Percentiles rank a stretch among this genome's conserved stretches.
Evolutionary conservation across 1,140 invertebrate genomes (phyloP).

Genomic region (Archegozetes longisetosus): DNA sequence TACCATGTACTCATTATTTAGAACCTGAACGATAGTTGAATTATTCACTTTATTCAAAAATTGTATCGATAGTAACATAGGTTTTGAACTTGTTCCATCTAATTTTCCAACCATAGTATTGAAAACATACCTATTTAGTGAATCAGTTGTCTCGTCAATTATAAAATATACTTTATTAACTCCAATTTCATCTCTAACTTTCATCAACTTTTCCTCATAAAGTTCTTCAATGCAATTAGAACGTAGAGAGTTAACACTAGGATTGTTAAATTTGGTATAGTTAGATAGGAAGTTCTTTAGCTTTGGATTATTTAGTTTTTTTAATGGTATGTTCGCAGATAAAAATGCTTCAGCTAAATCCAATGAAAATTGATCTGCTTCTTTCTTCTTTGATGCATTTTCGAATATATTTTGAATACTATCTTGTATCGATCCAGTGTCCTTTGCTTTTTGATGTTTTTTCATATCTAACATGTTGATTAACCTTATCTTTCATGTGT

Average conservation of each 20-base stretch:
- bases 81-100: not conserved
- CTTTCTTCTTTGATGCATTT: not conserved
- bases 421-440: not conserved
- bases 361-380: not conserved
- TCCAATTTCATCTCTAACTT: not conserved
- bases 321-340: not conserved
- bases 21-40: not conserved
- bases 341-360: not conserved
- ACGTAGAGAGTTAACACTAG: not conserved
- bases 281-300: not conserved
- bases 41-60: not conserved
- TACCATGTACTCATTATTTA: not conserved
- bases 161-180: not conserved
- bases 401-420: not conserved
- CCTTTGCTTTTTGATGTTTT: not conserved
- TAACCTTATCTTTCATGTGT: not conserved
- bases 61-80: not conserved
- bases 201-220: not conserved
- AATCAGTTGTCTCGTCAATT: not conserved
- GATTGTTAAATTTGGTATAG: not conserved
- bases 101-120: not conserved
- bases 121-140: not conserved
- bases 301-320: not conserved
- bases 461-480: not conserved
- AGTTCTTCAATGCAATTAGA: not conserved